Evolutionary conservation across 2,113 vertebrate genomes (phyloP).

Genomic region (Centrocercus urophasianus): DNA sequence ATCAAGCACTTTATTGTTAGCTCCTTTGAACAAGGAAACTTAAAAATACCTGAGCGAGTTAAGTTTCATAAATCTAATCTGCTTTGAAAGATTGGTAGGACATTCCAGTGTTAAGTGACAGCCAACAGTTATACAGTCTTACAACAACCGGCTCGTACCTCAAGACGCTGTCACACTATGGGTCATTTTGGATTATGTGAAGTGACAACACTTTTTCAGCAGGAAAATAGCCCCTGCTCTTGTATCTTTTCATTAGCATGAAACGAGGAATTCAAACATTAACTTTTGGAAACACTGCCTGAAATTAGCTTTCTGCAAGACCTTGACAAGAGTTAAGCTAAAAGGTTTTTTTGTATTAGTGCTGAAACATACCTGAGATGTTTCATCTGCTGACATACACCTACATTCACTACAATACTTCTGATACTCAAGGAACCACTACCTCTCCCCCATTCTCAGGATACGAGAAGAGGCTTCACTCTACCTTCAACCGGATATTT

Average conservation of each 20-base stretch:
- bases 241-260: not conserved
- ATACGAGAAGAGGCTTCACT: not conserved
- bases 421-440: not conserved
- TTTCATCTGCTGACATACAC: not conserved
- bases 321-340: not conserved
- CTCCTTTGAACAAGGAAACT: not conserved
- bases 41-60: not conserved
- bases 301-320: not conserved
- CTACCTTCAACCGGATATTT: not conserved
- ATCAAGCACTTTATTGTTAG: not conserved
- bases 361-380: fast-evolving
- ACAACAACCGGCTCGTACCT: not conserved
- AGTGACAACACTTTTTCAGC: not conserved
- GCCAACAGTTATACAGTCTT: not conserved
- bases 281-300: not conserved
- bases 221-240: not conserved
- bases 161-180: not conserved
- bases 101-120: not conserved
- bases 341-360: not conserved
- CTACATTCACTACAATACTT: not conserved
- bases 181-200: not conserved
- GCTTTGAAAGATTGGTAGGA: not conserved
- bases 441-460: not conserved
- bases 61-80: not conserved
- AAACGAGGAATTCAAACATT: not conserved